Percentiles rank a stretch among this genome's conserved stretches.
Evolutionary conservation across 2,113 vertebrate species (phyloP).

Genomic region (Nerophis lumbriciformis): DNA sequence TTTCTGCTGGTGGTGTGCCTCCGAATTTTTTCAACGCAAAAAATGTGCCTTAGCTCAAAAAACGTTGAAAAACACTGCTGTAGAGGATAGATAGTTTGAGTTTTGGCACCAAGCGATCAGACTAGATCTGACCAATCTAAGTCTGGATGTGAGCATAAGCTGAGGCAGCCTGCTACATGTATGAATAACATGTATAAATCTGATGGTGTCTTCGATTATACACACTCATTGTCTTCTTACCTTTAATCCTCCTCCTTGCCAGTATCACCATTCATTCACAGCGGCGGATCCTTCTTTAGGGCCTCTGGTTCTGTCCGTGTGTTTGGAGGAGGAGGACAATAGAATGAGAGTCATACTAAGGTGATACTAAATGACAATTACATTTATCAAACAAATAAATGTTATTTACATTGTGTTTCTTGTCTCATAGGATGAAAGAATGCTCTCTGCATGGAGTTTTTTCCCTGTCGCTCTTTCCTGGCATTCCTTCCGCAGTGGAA

Average conservation of each 20-base stretch:
- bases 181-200: no score
- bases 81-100: no score
- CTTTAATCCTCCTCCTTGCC: conserved; percentile 10
- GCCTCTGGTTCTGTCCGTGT: conserved; percentile 80
- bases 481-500: conserved; percentile 80
- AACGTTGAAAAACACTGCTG: no score
- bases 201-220: no score
- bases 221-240: neutral
- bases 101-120: no score
- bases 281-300: conserved; percentile 77
- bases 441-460: conserved; percentile 80
- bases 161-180: no score
- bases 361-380: conserved; percentile 44
- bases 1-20: no score
- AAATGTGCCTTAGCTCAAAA: no score
- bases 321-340: conserved; percentile 83
- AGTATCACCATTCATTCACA: conserved; percentile 88
- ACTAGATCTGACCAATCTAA: no score
- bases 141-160: no score
- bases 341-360: conserved; percentile 80
- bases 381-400: neutral
- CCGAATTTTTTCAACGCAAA: no score
- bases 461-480: conserved; percentile 73
- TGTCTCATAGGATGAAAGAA: conserved; percentile 75
- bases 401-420: conserved; percentile 3